phyloP scores from a whole-genome alignment of 1,140 invertebrate genomes.

The Plutomurus gul region DNA sequence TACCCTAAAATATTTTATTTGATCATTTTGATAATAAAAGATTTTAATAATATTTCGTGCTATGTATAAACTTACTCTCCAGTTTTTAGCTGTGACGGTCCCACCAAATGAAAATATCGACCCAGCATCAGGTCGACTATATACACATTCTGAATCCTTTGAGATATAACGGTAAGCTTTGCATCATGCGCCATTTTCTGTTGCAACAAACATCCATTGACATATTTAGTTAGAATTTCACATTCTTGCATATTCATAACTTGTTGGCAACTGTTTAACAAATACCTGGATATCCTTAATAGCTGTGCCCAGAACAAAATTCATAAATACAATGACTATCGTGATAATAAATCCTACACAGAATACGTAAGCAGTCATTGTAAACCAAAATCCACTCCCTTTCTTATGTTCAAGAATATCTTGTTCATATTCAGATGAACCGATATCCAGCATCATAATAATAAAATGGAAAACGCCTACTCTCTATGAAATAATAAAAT shows the following conservation, averaged over 20 bases:
- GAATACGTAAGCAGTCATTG: background rate
- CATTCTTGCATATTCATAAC: background rate
- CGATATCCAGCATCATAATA: conserved; percentile 16
- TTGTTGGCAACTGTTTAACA: too few relatives aligned
- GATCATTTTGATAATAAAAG: background rate
- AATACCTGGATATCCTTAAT: conserved; percentile 43
- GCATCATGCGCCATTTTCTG: background rate
- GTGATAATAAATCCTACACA: conserved; percentile 35
- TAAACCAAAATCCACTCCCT: background rate
- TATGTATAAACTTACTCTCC: background rate
- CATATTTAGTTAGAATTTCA: background rate
- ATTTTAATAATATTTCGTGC: too few relatives aligned
- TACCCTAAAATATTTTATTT: background rate
- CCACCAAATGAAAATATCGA: background rate
- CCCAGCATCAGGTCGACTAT: background rate
- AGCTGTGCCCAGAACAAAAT: conserved; percentile 38
- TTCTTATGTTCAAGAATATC: background rate
- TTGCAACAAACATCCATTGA: background rate
- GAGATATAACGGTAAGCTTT: background rate
- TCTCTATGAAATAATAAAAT: background rate
- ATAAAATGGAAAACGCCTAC: background rate
- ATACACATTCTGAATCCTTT: background rate
- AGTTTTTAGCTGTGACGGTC: background rate
- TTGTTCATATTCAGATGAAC: conserved; percentile 10
- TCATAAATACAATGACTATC: conserved; percentile 40